A percentile compares a stretch with the other conserved stretches of the same genome.
Evolutionary conservation across 2,888 invertebrate species (phyloP).

Genomic region (Serripes groenlandicus): DNA sequence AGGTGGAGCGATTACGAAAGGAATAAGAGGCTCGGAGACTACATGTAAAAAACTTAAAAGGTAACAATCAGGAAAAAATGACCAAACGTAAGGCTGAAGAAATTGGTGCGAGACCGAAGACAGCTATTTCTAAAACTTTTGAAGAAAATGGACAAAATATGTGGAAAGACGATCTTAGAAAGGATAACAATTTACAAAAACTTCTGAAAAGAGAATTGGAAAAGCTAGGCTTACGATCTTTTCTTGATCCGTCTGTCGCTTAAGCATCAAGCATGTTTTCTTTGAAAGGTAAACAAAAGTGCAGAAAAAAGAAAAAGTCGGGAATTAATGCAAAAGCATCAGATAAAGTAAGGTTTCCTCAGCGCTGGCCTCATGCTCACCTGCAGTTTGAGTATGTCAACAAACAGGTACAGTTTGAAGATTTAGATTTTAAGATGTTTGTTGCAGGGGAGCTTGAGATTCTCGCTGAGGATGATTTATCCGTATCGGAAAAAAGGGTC

Average conservation of each 20-base stretch:
- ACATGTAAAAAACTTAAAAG: too few species aligned
- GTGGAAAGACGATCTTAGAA: slow-evolving; percentile 7
- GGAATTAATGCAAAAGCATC: slow-evolving; percentile 20
- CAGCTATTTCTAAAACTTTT: too few species aligned
- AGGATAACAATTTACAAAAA: not conserved
- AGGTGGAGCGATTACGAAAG: too few species aligned
- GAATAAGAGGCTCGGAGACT: too few species aligned
- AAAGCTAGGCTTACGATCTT: not conserved
- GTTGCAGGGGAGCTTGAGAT: slow-evolving; percentile 7
- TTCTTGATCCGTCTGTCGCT: not conserved
- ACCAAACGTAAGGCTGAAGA: too few species aligned
- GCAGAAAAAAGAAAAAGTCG: not conserved
- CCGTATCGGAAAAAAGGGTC: not conserved
- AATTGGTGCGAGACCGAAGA: too few species aligned
- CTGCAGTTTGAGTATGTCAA: slow-evolving; percentile 10
- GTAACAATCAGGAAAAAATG: too few species aligned
- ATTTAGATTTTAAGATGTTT: slow-evolving; percentile 16
- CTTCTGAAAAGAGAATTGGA: slow-evolving; percentile 8
- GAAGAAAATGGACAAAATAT: too few species aligned
- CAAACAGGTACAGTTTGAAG: slow-evolving; percentile 6
- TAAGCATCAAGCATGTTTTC: not conserved
- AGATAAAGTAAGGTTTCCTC: slow-evolving; percentile 1
- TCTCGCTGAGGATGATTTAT: not conserved
- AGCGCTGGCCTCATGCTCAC: not conserved
- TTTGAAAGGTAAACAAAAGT: not conserved